Evolutionary conservation across 2,888 invertebrate species (phyloP).

Genomic region (Xestia sexstrigata): DNA sequence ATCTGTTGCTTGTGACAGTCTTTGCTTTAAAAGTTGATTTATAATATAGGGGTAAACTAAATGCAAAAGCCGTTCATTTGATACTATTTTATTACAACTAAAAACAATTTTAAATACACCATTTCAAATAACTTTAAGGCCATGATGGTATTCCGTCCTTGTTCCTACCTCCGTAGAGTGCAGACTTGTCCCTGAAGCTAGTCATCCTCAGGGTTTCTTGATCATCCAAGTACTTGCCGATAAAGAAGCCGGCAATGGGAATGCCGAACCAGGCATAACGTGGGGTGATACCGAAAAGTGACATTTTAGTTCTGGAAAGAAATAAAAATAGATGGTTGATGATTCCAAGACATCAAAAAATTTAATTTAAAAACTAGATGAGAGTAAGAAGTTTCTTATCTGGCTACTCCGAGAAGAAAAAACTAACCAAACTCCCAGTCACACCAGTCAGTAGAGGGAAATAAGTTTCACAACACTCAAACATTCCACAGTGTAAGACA

Average conservation of each 20-base stretch:
- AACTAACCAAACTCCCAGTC: background rate
- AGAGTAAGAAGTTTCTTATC: background rate
- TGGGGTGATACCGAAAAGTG: constrained; percentile 90
- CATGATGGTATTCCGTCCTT: constrained; percentile 94
- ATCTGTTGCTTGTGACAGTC: background rate
- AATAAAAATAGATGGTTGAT: background rate
- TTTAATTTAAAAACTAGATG: background rate
- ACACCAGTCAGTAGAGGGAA: background rate
- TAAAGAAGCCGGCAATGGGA: constrained; percentile 90
- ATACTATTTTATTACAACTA: constrained; percentile 33
- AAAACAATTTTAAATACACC: constrained; percentile 20
- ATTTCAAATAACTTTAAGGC: constrained; percentile 87
- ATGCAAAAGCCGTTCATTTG: background rate
- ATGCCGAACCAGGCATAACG: constrained; percentile 88
- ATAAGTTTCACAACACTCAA: background rate
- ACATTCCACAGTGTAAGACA: background rate
- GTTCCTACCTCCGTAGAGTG: constrained; percentile 92
- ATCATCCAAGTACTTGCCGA: constrained; percentile 93
- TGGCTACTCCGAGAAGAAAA: background rate
- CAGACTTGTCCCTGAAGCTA: constrained; percentile 94
- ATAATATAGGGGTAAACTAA: background rate
- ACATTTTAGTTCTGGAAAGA: constrained; percentile 80
- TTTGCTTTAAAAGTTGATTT: background rate
- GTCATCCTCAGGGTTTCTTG: constrained; percentile 94
- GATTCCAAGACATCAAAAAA: background rate